A percentile compares a stretch with the other conserved stretches of the same genome.
phyloP scores from a whole-genome alignment of 2,113 vertebrate species.

The Sarotherodon lohbergeri region DNA sequence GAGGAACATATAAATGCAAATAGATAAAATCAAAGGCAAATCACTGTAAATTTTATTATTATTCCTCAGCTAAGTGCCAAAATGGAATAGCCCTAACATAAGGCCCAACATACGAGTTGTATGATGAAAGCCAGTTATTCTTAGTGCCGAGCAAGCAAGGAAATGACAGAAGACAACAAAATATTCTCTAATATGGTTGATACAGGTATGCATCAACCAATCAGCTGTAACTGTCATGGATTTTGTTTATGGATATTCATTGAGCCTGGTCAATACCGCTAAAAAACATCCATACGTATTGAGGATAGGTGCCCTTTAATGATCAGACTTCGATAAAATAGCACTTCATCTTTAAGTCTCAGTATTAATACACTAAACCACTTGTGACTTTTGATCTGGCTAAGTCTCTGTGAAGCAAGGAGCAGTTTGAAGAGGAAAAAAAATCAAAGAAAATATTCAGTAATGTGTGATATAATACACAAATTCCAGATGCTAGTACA shows the following conservation, averaged over 20 bases:
- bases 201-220: not conserved
- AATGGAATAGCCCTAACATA: constrained; percentile 20
- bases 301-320: not conserved
- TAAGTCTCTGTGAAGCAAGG: not conserved
- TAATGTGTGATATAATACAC: not conserved
- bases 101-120: not conserved
- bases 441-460: not conserved
- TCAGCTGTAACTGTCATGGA: constrained; percentile 4
- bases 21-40: constrained; percentile 54
- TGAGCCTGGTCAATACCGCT: not conserved
- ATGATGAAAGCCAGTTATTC: constrained; percentile 52
- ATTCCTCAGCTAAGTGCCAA: not conserved
- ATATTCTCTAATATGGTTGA: not conserved
- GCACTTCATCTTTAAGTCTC: not conserved
- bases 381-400: not conserved
- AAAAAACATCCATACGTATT: not conserved
- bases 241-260: constrained; percentile 7
- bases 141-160: constrained; percentile 32
- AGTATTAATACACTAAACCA: no score
- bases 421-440: not conserved
- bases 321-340: not conserved
- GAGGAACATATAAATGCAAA: constrained; percentile 46
- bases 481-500: not conserved
- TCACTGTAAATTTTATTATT: constrained; percentile 15
- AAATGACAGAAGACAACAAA: constrained; percentile 56